phyloP scores from a whole-genome alignment of 2,888 invertebrate genomes.

The Mythimna lalbum region DNA sequence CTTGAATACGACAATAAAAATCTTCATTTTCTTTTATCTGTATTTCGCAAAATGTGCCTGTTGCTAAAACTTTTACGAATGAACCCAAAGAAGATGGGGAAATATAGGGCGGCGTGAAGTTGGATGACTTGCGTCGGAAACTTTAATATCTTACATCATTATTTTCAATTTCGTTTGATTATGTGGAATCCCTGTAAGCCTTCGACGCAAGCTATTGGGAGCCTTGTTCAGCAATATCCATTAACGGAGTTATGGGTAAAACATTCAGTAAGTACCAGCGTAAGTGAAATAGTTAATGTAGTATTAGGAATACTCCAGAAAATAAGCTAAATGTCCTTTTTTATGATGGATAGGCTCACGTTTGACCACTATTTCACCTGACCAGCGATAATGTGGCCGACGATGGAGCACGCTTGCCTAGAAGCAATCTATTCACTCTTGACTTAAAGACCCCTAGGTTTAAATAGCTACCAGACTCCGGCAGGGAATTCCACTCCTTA shows the following conservation, averaged over 20 bases:
- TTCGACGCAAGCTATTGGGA: slow-evolving; percentile 22
- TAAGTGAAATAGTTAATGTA: neutral
- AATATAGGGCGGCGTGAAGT: slow-evolving; percentile 23
- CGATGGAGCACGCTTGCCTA: no score
- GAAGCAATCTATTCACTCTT: no score
- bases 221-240: slow-evolving; percentile 21
- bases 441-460: no score
- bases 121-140: slow-evolving; percentile 39
- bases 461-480: no score
- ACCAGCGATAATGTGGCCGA: no score
- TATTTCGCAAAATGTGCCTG: neutral
- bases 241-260: slow-evolving; percentile 15
- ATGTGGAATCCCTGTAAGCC: slow-evolving; percentile 34
- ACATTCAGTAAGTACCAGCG: neutral
- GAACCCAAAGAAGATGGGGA: slow-evolving; percentile 11
- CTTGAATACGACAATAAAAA: neutral
- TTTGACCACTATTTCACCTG: no score
- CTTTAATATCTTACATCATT: slow-evolving; percentile 58
- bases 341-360: no score
- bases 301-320: neutral
- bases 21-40: neutral
- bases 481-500: no score
- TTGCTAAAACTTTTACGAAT: slow-evolving; percentile 6
- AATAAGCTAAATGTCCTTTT: neutral
- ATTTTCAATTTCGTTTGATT: slow-evolving; percentile 54